Conservation (phyloP, 2,888 invertebrate genomes). For the Hypolimnas misippus region DNA sequence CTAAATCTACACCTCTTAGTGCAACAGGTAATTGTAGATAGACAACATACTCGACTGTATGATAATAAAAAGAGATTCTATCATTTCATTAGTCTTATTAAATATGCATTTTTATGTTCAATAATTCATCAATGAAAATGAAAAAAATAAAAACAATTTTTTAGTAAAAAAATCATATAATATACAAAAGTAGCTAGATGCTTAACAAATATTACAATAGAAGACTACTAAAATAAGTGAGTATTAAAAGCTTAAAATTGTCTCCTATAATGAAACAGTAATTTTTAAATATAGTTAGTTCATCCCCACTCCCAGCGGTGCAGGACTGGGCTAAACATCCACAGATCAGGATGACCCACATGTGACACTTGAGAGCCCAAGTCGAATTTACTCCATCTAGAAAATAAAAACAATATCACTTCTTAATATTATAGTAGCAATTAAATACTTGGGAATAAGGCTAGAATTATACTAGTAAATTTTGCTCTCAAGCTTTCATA, state of each 20-base stretch:
- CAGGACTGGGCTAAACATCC: constrained; percentile 85
- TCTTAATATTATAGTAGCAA: too few relatives aligned
- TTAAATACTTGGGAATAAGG: too few relatives aligned
- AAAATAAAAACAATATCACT: too few relatives aligned
- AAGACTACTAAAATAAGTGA: not conserved
- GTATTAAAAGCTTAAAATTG: constrained; percentile 9
- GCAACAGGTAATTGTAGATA: too few relatives aligned
- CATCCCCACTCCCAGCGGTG: constrained; percentile 80
- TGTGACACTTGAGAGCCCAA: constrained; percentile 82
- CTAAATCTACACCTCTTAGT: too few relatives aligned
- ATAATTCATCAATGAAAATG: not conserved
- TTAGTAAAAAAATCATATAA: not conserved
- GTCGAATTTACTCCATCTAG: constrained; percentile 83
- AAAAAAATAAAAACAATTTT: not conserved
- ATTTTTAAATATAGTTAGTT: constrained; percentile 28
- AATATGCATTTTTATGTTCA: too few relatives aligned
- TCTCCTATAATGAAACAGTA: too few relatives aligned
- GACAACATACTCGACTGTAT: too few relatives aligned
- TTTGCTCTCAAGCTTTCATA: too few relatives aligned
- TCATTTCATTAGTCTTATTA: too few relatives aligned
- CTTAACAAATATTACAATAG: not conserved
- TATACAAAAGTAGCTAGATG: not conserved
- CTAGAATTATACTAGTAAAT: too few relatives aligned
- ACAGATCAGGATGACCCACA: constrained; percentile 87
- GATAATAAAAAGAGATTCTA: too few relatives aligned